Base-by-base conservation (phyloP, 2,888 invertebrate genomes). In the Pandemis cinnamomeana region DNA sequence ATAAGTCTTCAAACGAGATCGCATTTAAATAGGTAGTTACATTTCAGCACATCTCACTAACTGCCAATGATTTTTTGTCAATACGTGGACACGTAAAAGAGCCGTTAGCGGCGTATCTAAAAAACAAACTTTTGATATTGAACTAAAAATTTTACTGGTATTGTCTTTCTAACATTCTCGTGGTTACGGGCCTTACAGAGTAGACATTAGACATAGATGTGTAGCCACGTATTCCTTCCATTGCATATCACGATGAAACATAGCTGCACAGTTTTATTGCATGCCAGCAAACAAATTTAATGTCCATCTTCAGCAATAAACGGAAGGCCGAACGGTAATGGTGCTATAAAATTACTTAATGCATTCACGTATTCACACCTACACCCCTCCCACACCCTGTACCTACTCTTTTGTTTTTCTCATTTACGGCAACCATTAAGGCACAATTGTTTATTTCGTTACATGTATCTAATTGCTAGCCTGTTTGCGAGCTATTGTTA, bases 291-390 rank as follows among this genome's bases (percentile, higher is more conserved):
- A 63, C 53, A 53, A 13, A 46, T 63, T 55, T 15, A 62, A 60
- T 46, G 58, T 48, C 63, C 68, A 63, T 72, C 63, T 51, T 46
- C 36, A 67, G 61, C 48, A 42, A 67, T 62, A 62, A 67, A 67
- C 61, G 20, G 15, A n/a, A 51, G 15, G 8, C 13, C 48, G 27
- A 42, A 15, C 63, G 48, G 60, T 64, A 69, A 72, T 64, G 68
- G 68, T 41, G 13, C 72, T n/a, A 72, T 58, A 69, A 72, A 69
- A 63, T 72, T 20, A 51, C 63, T 55, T 58, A 46, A 64, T 41
- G 8, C 53, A 68, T 69, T 71, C 68, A 48, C 48, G 13, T 42
- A 68, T 69, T 71, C 68, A 58, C 72, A 64, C 72, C 72, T 69
- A 69, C 72, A 53, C 5, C 62, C 46, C 61, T 51, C 68, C 63